phyloP scores from a whole-genome alignment of 2,888 invertebrate species.

The Drosophila glabriapex region DNA sequence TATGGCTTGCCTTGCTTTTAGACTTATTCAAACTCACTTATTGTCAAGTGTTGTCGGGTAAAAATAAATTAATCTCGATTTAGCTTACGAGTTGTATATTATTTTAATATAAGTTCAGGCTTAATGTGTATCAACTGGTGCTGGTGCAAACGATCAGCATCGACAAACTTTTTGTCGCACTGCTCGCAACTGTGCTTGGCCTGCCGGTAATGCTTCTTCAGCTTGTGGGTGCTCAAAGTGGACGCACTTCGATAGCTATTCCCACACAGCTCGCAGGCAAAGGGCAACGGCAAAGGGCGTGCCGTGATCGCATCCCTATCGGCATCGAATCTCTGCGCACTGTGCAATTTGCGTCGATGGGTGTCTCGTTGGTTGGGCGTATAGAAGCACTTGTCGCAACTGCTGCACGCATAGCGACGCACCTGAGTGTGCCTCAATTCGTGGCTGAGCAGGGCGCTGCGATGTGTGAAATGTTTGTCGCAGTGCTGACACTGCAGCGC shows the following conservation, averaged over 20 bases:
- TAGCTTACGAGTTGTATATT: neutral
- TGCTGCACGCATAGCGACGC: conserved; percentile 52
- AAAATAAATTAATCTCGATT: neutral
- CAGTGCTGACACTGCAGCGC: conserved; percentile 59
- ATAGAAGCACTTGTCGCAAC: conserved; percentile 66
- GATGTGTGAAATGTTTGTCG: conserved; percentile 60
- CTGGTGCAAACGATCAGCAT: conserved; percentile 40
- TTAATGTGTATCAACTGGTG: conserved; percentile 61
- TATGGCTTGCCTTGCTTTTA: neutral
- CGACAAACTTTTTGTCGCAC: conserved; percentile 65
- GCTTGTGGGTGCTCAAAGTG: conserved; percentile 69
- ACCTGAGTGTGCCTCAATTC: conserved; percentile 68
- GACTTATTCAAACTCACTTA: too few relatives aligned
- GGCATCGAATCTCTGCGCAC: conserved; percentile 15
- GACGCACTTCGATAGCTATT: conserved; percentile 69
- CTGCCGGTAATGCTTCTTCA: conserved; percentile 63
- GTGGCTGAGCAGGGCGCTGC: conserved; percentile 67
- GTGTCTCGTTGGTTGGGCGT: conserved; percentile 72
- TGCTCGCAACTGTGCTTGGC: conserved; percentile 59
- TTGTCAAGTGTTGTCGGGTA: neutral
- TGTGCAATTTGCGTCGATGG: conserved; percentile 64
- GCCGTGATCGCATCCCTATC: neutral
- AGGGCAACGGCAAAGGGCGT: conserved; percentile 58
- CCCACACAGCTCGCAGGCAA: conserved; percentile 61
- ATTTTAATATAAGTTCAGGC: conserved; percentile 2